Evolutionary conservation across 1,140 invertebrate genomes (phyloP).

Genomic region (Bombus superbus): DNA sequence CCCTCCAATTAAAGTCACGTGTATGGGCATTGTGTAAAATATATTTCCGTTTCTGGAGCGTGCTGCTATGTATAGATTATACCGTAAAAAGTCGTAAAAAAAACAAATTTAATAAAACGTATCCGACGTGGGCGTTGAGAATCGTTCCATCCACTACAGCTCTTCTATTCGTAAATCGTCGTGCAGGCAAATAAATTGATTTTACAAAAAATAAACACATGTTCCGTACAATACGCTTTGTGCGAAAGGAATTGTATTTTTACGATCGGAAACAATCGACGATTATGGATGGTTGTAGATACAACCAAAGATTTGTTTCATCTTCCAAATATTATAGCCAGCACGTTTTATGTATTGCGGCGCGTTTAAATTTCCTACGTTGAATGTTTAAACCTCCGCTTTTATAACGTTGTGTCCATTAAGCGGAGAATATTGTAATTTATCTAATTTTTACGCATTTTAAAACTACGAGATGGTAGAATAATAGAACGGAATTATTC

Average conservation of each 20-base stretch:
- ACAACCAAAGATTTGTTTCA: too few species aligned
- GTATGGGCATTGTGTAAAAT: background rate
- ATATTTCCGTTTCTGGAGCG: background rate
- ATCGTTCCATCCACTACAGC: background rate
- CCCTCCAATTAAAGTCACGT: background rate
- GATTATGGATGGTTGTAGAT: too few species aligned
- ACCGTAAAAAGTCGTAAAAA: background rate
- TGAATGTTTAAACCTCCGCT: background rate
- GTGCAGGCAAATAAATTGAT: background rate
- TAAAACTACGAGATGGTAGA: background rate
- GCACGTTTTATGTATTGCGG: too few species aligned
- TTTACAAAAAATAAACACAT: background rate
- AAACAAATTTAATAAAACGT: background rate
- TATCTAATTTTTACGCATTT: background rate
- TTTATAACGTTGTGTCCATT: background rate
- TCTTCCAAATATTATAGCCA: too few species aligned
- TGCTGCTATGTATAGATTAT: background rate
- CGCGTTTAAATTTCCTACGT: too few species aligned
- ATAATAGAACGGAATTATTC: constrained; percentile 29
- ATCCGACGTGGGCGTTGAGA: too few species aligned
- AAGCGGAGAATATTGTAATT: background rate
- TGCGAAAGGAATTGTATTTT: background rate
- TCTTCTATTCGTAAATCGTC: background rate
- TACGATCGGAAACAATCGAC: background rate
- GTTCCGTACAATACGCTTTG: background rate